Evolutionary conservation across 2,797 vertebrate genomes (phyloP).

Genomic region (Tragelaphus oryx): DNA sequence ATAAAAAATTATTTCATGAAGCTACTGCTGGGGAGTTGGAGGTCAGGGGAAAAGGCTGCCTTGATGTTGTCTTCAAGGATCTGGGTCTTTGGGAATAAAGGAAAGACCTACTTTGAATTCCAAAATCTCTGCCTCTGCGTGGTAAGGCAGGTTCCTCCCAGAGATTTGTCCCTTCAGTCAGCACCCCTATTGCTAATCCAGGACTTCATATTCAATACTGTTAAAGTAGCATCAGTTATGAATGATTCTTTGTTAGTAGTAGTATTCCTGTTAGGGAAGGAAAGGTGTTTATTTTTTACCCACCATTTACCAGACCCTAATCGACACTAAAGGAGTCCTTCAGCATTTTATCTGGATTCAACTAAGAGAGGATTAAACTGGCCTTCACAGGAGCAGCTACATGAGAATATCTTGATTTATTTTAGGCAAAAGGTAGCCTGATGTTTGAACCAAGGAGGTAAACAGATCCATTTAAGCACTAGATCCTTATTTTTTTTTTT

Average conservation of each 20-base stretch:
- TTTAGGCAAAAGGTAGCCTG: conserved; percentile 2
- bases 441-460: background rate
- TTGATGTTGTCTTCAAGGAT: background rate
- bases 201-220: background rate
- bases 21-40: background rate
- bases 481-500: background rate
- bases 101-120: background rate
- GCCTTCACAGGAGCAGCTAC: background rate
- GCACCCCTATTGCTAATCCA: background rate
- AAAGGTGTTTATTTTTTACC: background rate
- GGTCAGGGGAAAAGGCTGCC: background rate
- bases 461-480: background rate
- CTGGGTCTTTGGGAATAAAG: background rate
- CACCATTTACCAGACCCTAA: background rate
- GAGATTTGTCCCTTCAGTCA: background rate
- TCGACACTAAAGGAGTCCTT: background rate
- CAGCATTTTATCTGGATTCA: conserved; percentile 53
- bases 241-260: background rate
- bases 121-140: background rate
- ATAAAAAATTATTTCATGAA: background rate
- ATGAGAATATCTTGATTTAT: background rate
- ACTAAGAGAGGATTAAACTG: background rate
- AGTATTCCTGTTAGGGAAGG: background rate
- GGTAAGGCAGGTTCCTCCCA: background rate
- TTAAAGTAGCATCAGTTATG: background rate